Percentiles rank a stretch among this genome's conserved stretches.
phyloP scores from a whole-genome alignment of 2,888 invertebrate genomes.

The Luperina testacea region DNA sequence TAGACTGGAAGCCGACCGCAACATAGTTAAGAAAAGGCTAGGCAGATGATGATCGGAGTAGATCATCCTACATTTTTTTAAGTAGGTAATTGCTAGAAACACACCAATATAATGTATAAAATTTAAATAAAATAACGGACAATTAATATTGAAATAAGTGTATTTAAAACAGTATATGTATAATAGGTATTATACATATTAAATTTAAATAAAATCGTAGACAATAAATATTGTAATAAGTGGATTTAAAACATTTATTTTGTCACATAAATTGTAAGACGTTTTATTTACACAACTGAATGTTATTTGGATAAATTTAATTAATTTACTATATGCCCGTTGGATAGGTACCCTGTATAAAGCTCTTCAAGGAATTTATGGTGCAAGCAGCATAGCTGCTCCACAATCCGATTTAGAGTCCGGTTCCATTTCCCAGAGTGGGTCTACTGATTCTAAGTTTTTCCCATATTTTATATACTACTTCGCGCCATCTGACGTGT shows the following conservation, averaged over 20 bases:
- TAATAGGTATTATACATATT: not conserved
- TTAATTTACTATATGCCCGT: slow-evolving; percentile 8
- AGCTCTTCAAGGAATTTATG: slow-evolving; percentile 68
- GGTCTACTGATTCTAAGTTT: slow-evolving; percentile 21
- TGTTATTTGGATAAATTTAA: slow-evolving; percentile 8
- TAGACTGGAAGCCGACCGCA: no score
- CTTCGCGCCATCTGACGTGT: not conserved
- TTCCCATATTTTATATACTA: slow-evolving; percentile 10
- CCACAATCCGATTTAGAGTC: slow-evolving; percentile 59
- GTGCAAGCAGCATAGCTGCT: slow-evolving; percentile 58
- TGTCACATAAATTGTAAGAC: slow-evolving; percentile 20
- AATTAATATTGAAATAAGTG: not conserved
- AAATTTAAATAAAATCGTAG: slow-evolving; percentile 16
- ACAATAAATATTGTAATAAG: slow-evolving; percentile 25
- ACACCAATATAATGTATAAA: not conserved
- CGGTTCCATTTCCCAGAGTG: slow-evolving; percentile 61
- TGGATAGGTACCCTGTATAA: slow-evolving; percentile 35
- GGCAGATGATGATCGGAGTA: slow-evolving; percentile 8
- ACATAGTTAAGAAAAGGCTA: no score
- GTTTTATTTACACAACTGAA: slow-evolving; percentile 16
- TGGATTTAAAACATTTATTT: slow-evolving; percentile 34
- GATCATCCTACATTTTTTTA: slow-evolving; percentile 45
- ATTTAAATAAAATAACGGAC: not conserved
- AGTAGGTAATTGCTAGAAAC: slow-evolving; percentile 29
- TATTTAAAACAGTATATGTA: slow-evolving; percentile 14